Conservation (phyloP, 1,140 invertebrate species). For the Caerostris darwini region DNA sequence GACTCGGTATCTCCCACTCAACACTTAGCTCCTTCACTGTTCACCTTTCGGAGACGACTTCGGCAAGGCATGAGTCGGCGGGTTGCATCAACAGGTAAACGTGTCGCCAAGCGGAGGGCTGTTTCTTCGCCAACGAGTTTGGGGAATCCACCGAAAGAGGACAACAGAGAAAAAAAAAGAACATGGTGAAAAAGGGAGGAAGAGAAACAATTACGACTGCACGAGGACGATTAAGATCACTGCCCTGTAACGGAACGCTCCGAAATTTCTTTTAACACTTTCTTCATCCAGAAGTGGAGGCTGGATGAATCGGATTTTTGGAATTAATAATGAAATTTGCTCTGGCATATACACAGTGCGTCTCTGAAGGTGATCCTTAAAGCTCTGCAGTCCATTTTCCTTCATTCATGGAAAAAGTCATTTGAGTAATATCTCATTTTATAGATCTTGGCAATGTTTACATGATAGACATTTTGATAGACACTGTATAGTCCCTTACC, state of each 20-base stretch:
- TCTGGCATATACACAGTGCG: background rate
- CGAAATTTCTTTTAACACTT: background rate
- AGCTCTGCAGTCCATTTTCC: background rate
- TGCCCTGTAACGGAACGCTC: slow-evolving; percentile 16
- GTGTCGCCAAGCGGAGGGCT: slow-evolving; percentile 55
- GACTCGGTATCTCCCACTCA: slow-evolving; percentile 51
- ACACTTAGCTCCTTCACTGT: slow-evolving; percentile 2
- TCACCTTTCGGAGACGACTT: slow-evolving; percentile 41
- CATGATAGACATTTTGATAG: too few species aligned
- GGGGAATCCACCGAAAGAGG: background rate
- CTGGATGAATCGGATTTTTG: background rate
- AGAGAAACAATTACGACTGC: slow-evolving; percentile 19
- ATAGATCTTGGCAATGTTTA: too few species aligned
- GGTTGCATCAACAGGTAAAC: slow-evolving; percentile 70
- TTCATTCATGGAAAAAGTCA: background rate
- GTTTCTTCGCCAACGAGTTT: slow-evolving; percentile 50
- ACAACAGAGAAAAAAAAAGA: background rate
- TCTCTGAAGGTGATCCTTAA: background rate
- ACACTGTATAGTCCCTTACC: too few species aligned
- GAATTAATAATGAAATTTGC: background rate
- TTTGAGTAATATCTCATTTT: background rate
- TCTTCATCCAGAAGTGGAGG: background rate
- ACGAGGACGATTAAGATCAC: slow-evolving; percentile 20
- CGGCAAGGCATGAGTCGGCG: background rate
- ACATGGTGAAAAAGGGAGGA: background rate